Evolutionary conservation across 2,113 vertebrate species (phyloP).

Genomic region (Capra hircus): DNA sequence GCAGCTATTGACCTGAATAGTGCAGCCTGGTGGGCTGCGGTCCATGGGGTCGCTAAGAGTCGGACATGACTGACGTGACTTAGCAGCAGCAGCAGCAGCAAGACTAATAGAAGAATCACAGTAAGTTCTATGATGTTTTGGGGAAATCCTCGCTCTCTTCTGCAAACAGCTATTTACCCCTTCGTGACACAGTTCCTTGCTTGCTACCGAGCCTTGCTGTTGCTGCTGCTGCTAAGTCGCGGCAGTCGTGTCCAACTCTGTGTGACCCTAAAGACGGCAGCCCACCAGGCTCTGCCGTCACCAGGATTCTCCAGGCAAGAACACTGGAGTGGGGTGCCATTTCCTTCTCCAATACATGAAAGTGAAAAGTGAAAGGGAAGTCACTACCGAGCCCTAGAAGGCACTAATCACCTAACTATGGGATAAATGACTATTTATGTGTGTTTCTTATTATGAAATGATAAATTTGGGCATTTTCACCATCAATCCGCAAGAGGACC

Average conservation of each 20-base stretch:
- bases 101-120: not conserved
- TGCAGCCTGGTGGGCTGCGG: not conserved
- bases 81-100: not conserved
- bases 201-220: not conserved
- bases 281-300: rapidly evolving
- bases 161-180: not conserved
- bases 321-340: too few species aligned
- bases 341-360: too few species aligned
- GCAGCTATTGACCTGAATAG: not conserved
- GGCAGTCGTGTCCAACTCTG: rapidly evolving
- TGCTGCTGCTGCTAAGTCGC: too few species aligned
- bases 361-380: too few species aligned
- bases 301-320: too few species aligned
- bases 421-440: not conserved
- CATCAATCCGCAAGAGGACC: not conserved
- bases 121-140: not conserved
- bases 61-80: too few species aligned
- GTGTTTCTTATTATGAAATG: not conserved
- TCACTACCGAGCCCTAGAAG: not conserved
- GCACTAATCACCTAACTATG: not conserved
- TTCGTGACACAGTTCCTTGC: not conserved
- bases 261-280: too few species aligned
- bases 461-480: not conserved
- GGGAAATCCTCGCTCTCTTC: not conserved
- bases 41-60: too few species aligned